Conservation (phyloP, 2,113 vertebrate species). For the Myrmecobius fasciatus region DNA sequence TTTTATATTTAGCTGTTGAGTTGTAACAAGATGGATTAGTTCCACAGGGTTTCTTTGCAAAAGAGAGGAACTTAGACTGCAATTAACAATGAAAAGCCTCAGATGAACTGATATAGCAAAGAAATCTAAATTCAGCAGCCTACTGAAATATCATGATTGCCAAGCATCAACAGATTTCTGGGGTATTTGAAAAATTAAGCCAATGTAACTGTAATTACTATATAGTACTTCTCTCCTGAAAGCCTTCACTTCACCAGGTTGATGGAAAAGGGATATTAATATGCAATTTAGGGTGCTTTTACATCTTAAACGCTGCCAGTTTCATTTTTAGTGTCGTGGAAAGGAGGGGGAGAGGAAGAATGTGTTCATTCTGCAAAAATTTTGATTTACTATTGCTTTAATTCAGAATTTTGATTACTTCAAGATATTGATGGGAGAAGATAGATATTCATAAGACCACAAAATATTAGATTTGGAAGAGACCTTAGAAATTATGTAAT, state of each 20-base stretch:
- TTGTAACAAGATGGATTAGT: background rate
- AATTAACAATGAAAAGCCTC: constrained; percentile 55
- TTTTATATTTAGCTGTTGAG: background rate
- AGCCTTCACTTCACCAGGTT: background rate
- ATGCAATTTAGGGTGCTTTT: background rate
- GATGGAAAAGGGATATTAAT: background rate
- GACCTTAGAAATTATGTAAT: background rate
- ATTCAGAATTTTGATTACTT: constrained; percentile 20
- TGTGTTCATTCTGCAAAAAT: background rate
- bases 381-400: constrained; percentile 48
- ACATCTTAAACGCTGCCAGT: background rate
- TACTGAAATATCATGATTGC: constrained; percentile 55
- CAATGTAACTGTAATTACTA: constrained; percentile 15
- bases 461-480: background rate
- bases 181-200: constrained; percentile 56
- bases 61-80: background rate
- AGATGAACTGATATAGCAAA: constrained; percentile 14
- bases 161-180: constrained; percentile 36
- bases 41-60: constrained; percentile 29
- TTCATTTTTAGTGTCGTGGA: background rate
- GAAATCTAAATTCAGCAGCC: constrained; percentile 51
- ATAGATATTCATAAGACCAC: constrained; percentile 10
- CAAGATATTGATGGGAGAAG: background rate
- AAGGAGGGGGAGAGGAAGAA: background rate
- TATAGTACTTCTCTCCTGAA: constrained; percentile 29